These are phyloP conservation scores for Hartigia nigra DNA, from an alignment of 2,888 invertebrate species.

Conservation along the genomic window DNA sequence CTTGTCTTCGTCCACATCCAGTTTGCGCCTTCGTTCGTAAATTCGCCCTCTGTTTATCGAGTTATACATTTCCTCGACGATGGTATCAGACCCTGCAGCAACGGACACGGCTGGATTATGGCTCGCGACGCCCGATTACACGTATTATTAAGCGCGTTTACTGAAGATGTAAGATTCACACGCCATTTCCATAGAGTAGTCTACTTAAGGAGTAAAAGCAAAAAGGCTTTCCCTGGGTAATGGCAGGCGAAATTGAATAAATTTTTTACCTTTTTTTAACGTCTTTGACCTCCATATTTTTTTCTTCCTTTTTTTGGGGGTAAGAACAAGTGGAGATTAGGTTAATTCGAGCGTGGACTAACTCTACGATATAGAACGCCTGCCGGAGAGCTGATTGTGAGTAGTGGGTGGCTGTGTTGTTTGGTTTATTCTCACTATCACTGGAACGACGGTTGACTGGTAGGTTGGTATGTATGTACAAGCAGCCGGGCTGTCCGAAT, in stretches of 20 bases:
- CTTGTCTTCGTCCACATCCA: neutral
- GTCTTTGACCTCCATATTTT: neutral
- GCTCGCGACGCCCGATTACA: slow-evolving; percentile 17
- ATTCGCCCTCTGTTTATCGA: neutral
- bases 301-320: neutral
- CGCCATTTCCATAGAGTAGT: slow-evolving; percentile 18
- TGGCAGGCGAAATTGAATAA: slow-evolving; percentile 24
- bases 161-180: slow-evolving; percentile 22
- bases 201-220: slow-evolving; percentile 7
- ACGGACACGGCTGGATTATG: neutral
- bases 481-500: neutral
- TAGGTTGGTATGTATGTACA: neutral
- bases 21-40: neutral
- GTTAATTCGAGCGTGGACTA: neutral
- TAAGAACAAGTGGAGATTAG: neutral
- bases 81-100: neutral
- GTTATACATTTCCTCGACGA: neutral
- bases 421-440: neutral
- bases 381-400: neutral
- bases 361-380: neutral
- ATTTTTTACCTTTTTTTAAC: slow-evolving; percentile 14
- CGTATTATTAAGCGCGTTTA: slow-evolving; percentile 24
- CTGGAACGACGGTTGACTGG: neutral
- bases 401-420: neutral
- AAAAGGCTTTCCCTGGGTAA: slow-evolving; percentile 19